A percentile compares a stretch with the other conserved stretches of the same genome.
Conservation (phyloP, 2,113 vertebrate genomes). For the Cyanistes caeruleus region DNA sequence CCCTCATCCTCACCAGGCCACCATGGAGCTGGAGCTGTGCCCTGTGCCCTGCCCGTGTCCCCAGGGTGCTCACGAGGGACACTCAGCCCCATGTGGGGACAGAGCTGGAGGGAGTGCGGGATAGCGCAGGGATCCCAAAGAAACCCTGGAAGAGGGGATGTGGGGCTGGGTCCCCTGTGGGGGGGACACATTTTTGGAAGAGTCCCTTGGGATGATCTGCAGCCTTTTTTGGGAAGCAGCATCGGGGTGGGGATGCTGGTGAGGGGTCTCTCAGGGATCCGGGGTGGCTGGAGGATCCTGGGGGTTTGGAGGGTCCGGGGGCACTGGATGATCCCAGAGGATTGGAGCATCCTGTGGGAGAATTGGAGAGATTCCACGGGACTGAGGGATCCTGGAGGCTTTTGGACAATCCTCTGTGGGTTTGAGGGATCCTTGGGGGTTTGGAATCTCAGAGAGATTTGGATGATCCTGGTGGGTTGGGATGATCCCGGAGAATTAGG, state of each 20-base stretch:
- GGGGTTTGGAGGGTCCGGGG: rapidly evolving
- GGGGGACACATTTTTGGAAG: neutral
- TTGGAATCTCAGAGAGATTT: neutral
- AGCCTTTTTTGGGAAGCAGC: neutral
- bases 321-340: neutral
- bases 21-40: rapidly evolving
- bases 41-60: neutral
- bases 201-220: rapidly evolving
- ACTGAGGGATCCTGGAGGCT: too few relatives aligned
- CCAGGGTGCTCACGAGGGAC: neutral
- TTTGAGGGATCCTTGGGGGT: neutral
- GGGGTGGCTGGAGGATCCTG: neutral
- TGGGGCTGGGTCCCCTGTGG: rapidly evolving
- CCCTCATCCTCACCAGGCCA: neutral
- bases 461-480: too few relatives aligned
- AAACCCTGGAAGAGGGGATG: neutral
- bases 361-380: neutral
- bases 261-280: too few relatives aligned
- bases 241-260: rapidly evolving
- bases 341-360: neutral
- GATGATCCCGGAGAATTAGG: neutral
- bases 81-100: rapidly evolving
- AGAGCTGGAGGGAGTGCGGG: neutral
- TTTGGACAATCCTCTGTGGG: neutral
- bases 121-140: neutral